These are phyloP conservation scores for pig (Sus scrofa) DNA, from an alignment of 2,113 vertebrate genomes.

Conservation along the genomic window T2T-Sscrofa CM000812.6:169036001-169036500, in stretches of 20 bases:
- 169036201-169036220: background rate
- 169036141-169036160: background rate
- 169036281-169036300: conserved; percentile 78
- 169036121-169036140: background rate
- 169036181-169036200: fast-evolving
- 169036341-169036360: background rate
- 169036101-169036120: too few relatives aligned
- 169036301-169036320: conserved; percentile 75
- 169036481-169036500: fast-evolving
- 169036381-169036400: conserved; percentile 53
- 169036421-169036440: conserved; percentile 80
- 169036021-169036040: background rate
- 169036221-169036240: background rate
- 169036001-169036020: background rate
- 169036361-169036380: conserved; percentile 71
- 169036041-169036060: background rate
- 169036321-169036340: conserved; percentile 72
- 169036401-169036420: conserved; percentile 66
- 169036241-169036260: background rate
- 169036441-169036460: conserved; percentile 74
- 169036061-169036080: background rate
- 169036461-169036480: fast-evolving
- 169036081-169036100: background rate
- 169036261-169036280: background rate
- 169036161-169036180: background rate